These are phyloP conservation scores for Trachemys scripta DNA, from an alignment of 2,113 vertebrate species.

Conservation along the genomic window DNA sequence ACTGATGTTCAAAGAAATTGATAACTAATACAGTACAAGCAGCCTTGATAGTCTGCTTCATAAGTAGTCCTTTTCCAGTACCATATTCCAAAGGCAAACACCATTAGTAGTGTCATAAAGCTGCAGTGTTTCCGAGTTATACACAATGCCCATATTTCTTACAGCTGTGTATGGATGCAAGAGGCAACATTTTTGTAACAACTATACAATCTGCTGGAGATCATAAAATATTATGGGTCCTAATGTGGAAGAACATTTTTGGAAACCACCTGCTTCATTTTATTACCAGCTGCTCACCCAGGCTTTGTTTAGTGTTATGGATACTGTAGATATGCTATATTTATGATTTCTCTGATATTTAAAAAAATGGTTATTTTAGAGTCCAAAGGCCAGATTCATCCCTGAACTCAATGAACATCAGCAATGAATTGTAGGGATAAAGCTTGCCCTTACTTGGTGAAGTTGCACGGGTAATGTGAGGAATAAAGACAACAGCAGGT, in stretches of 20 bases:
- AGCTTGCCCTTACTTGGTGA: background rate
- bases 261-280: constrained; percentile 33
- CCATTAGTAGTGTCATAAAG: constrained; percentile 28
- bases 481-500: background rate
- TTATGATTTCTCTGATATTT: background rate
- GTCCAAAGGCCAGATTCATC: background rate
- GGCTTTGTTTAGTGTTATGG: constrained; percentile 3
- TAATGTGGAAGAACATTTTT: background rate
- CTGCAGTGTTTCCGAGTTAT: constrained; percentile 1
- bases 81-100: constrained; percentile 25
- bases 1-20: background rate
- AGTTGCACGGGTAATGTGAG: background rate
- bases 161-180: constrained; percentile 13
- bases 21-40: background rate
- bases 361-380: background rate
- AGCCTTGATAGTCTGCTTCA: background rate
- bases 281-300: background rate
- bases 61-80: constrained; percentile 8
- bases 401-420: background rate
- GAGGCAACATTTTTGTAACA: constrained; percentile 18
- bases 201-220: constrained; percentile 34
- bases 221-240: constrained; percentile 12
- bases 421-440: background rate
- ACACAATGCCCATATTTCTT: constrained; percentile 17
- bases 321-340: background rate